A percentile compares a stretch with the other conserved stretches of the same genome.
Conservation (phyloP, 2,888 invertebrate genomes). For the Shargacucullia verbasci region DNA sequence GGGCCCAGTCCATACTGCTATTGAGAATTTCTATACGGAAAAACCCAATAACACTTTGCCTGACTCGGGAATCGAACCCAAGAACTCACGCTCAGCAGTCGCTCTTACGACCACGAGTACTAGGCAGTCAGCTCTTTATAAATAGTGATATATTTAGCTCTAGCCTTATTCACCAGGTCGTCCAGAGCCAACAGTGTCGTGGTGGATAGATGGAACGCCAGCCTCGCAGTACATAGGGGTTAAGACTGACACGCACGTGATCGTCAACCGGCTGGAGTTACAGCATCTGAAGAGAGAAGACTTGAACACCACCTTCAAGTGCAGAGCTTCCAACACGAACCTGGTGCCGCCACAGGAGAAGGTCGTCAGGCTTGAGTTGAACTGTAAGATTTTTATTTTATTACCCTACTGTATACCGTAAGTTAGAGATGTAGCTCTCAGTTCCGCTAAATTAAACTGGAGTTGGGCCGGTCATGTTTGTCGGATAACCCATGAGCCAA, state of each 20-base stretch:
- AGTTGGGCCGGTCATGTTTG: no score
- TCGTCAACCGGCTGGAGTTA: slow-evolving; percentile 94
- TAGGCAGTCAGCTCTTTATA: no score
- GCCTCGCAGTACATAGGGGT: slow-evolving; percentile 92
- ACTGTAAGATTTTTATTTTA: slow-evolving; percentile 90
- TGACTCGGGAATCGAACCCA: no score
- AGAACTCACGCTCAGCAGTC: no score
- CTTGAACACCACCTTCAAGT: slow-evolving; percentile 95
- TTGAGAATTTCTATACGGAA: no score
- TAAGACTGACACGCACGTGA: slow-evolving; percentile 92
- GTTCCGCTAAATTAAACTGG: no score
- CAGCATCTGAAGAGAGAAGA: slow-evolving; percentile 93
- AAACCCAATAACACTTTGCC: no score
- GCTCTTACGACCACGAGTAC: no score
- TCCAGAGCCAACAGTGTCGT: slow-evolving; percentile 94
- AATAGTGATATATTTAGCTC: background rate
- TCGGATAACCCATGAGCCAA: no score
- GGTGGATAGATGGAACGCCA: slow-evolving; percentile 93
- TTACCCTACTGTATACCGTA: no score
- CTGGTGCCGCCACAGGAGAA: slow-evolving; percentile 94
- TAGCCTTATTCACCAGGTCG: slow-evolving; percentile 89
- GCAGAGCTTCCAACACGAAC: slow-evolving; percentile 96
- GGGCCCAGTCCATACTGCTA: no score
- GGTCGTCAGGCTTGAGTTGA: slow-evolving; percentile 93
- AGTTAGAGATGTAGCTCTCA: no score